These are phyloP conservation scores for Microctenopoma lineatum DNA, from an alignment of 2,797 vertebrate species.

Conservation along the genomic window DNA sequence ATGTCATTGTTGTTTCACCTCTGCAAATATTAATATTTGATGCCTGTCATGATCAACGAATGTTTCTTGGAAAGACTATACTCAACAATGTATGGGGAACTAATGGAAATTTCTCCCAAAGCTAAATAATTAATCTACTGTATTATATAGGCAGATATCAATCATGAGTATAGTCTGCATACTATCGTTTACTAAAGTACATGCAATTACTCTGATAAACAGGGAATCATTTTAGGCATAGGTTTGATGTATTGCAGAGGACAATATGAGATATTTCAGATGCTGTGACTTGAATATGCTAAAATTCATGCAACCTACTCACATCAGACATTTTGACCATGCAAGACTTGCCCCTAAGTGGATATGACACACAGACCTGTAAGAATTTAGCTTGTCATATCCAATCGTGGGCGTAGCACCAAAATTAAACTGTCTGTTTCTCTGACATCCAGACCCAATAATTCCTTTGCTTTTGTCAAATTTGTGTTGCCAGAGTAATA, in stretches of 20 bases:
- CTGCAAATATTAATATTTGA: neutral
- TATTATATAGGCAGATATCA: neutral
- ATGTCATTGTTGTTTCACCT: neutral
- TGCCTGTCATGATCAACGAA: neutral
- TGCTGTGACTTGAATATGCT: conserved; percentile 25
- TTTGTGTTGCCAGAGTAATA: conserved; percentile 15
- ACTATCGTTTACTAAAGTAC: neutral
- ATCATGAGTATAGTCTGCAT: neutral
- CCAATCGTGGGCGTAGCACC: conserved; percentile 7
- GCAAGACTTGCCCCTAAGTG: conserved; percentile 22
- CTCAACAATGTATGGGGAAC: neutral
- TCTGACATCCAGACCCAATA: conserved; percentile 22
- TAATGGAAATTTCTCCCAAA: neutral
- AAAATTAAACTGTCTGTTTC: conserved; percentile 24
- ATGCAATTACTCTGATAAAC: neutral
- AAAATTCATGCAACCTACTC: conserved; percentile 25
- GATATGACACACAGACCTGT: conserved; percentile 26
- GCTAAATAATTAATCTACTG: neutral
- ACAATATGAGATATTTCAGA: conserved; percentile 15
- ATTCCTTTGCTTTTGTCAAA: conserved; percentile 24
- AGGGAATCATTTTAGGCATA: neutral
- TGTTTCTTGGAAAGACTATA: neutral
- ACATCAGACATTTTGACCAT: conserved; percentile 39
- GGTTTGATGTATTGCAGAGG: conserved; percentile 21
- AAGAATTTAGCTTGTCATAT: conserved; percentile 29